Percentiles rank a stretch among this genome's conserved stretches.
Evolutionary conservation across 2,113 vertebrate species (phyloP).

Genomic region (Macroglossus sobrinus): DNA sequence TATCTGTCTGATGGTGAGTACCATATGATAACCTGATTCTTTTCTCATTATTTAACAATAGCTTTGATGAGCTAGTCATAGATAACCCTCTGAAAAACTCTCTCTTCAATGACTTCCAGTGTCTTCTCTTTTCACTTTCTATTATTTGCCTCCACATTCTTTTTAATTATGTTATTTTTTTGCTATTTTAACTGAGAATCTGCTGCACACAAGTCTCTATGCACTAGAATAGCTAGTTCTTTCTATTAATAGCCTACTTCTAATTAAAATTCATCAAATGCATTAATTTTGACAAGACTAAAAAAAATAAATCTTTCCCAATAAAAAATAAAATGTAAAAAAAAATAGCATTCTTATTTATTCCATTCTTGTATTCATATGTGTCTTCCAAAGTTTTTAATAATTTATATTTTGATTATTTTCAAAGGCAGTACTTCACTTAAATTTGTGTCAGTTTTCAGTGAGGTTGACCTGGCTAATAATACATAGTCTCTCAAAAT

Average conservation of each 20-base stretch:
- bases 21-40: not conserved
- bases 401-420: not conserved
- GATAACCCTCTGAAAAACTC: not conserved
- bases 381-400: not conserved
- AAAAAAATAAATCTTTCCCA: not conserved
- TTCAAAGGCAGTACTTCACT: not conserved
- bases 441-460: not conserved
- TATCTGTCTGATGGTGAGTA: not conserved
- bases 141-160: not conserved
- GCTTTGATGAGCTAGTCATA: fast-evolving
- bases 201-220: not conserved
- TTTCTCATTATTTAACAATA: not conserved
- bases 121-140: not conserved
- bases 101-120: not conserved
- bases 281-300: not conserved
- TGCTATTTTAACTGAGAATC: not conserved
- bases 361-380: not conserved
- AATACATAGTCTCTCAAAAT: not conserved
- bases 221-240: not conserved
- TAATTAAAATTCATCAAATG: not conserved
- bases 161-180: not conserved
- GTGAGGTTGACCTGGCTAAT: not conserved
- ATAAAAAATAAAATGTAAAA: not conserved
- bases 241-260: not conserved
- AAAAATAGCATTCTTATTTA: not conserved